phyloP scores from a whole-genome alignment of 1,140 invertebrate genomes.

The Leptopilina boulardi region DNA sequence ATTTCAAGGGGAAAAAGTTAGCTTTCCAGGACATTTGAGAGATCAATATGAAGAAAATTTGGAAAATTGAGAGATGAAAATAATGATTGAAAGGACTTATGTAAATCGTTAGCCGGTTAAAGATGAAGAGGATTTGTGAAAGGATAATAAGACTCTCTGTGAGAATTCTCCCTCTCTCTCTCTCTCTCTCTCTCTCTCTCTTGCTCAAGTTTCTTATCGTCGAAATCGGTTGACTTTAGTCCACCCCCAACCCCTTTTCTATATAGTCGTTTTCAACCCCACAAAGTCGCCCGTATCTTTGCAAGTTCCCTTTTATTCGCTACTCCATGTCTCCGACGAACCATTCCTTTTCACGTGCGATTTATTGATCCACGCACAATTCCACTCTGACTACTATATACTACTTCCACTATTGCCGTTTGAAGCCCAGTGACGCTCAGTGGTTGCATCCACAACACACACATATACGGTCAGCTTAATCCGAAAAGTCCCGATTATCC shows the following conservation, averaged over 20 bases:
- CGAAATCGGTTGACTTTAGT: conserved; percentile 58
- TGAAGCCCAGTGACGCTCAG: conserved; percentile 63
- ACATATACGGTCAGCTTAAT: conserved; percentile 18
- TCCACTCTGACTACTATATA: conserved; percentile 46
- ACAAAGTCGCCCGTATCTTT: conserved; percentile 47
- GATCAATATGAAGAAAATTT: background rate
- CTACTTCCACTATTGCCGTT: conserved; percentile 39
- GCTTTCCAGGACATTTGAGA: background rate
- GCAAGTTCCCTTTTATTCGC: conserved; percentile 66
- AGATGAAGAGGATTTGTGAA: conserved; percentile 35
- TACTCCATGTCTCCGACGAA: conserved; percentile 63
- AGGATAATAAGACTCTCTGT: conserved; percentile 41
- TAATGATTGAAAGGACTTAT: conserved; percentile 46
- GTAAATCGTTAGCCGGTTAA: conserved; percentile 48
- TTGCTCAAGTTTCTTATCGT: conserved; percentile 43
- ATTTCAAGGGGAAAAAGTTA: background rate
- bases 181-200: no score
- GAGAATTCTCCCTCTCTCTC: no score
- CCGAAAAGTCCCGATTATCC: conserved; percentile 15
- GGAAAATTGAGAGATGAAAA: conserved; percentile 28
- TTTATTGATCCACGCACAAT: conserved; percentile 76
- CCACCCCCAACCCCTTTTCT: conserved; percentile 39
- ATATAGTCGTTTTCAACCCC: background rate
- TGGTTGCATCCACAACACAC: conserved; percentile 13
- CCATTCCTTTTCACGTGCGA: conserved; percentile 70